Evolutionary conservation across 2,113 vertebrate genomes (phyloP), one percentile per base, ranked within the genome.

Genomic region (Tretioscincus oriximinensis): DNA sequence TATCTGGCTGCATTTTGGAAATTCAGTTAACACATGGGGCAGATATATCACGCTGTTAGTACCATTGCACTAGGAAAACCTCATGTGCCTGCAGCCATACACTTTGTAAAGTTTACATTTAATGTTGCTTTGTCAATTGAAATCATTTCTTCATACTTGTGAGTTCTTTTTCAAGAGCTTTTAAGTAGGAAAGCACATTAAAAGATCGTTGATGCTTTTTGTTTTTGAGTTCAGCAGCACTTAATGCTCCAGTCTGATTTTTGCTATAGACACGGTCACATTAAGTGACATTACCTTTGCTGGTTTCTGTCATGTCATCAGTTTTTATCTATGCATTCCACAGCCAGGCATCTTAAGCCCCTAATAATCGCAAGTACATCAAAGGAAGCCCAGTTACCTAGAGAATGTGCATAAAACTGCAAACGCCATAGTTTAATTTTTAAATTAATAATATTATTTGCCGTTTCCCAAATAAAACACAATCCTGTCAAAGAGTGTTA

Each of bases 301-400:
- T 84, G 83, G 81, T 1, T 73, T 93, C 86, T 78, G 87, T 80
- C 84, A 84, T 92, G 72, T 80, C 92, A 87, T 94, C 93, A 93
- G 84, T 90, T 95, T 92, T 94, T 88, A 92, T 93, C 91, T 93
- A 16, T 85, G 88, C 86, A 81, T 95, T 94, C 87, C 91, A 89
- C 85, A 81, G 82, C 77, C 91, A 84, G 90, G 88, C 88, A 90
- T 88, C 88, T 83, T 82, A 93, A 92, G 86, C 76, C 88, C 83
- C 90, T 91, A 80, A 87, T 93, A 93, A 93, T 92, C 91, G 76
- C 85, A 84, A 87, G 69, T 68, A 93, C 89, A 94, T 95, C 91
- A 95, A 94, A 95, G 90, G 76, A 66, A 65, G 79, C 85, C 92
- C 74, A 77, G 92, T 93, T 93, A 79, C 90, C 90, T 95, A 92